phyloP scores from a whole-genome alignment of 37 sponge, comb jelly and placozoan genomes.

The Lycopodina hypogea region DNA sequence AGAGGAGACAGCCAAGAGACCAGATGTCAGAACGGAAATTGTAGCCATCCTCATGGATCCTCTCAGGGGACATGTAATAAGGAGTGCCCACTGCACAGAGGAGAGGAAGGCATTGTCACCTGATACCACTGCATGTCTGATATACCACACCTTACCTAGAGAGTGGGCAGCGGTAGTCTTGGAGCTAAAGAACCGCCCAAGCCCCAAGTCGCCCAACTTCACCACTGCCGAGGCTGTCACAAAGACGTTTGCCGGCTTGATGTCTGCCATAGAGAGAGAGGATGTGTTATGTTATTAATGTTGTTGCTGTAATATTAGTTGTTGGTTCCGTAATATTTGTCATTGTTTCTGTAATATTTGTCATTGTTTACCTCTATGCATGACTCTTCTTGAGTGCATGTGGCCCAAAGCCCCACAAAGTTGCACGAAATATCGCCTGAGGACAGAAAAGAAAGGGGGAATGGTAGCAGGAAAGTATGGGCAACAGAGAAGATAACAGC shows the following conservation, averaged over 20 bases:
- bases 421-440: constrained; percentile 94
- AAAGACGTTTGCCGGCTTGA: constrained; percentile 99
- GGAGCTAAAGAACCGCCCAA: constrained; percentile 97
- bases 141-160: constrained; percentile 57
- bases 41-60: constrained; percentile 97
- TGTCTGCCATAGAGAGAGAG: constrained; percentile 53
- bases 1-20: constrained; percentile 98
- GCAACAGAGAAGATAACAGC: not conserved
- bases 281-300: not conserved
- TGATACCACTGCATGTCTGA: too few relatives aligned
- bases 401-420: constrained; percentile 92
- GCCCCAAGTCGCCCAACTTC: constrained; percentile 95
- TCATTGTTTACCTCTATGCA: constrained; percentile 90
- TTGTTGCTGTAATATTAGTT: too few relatives aligned
- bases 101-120: not conserved
- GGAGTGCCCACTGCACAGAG: constrained; percentile 91
- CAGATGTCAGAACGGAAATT: constrained; percentile 98
- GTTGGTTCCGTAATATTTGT: too few relatives aligned
- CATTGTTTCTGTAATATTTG: not conserved
- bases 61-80: constrained; percentile 99
- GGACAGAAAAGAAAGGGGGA: not conserved
- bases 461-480: not conserved
- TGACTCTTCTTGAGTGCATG: constrained; percentile 97
- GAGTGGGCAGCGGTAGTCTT: constrained; percentile 97
- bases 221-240: constrained; percentile 94